Conservation (phyloP, 2,888 invertebrate genomes). For the Ophonus ardosiacus region DNA sequence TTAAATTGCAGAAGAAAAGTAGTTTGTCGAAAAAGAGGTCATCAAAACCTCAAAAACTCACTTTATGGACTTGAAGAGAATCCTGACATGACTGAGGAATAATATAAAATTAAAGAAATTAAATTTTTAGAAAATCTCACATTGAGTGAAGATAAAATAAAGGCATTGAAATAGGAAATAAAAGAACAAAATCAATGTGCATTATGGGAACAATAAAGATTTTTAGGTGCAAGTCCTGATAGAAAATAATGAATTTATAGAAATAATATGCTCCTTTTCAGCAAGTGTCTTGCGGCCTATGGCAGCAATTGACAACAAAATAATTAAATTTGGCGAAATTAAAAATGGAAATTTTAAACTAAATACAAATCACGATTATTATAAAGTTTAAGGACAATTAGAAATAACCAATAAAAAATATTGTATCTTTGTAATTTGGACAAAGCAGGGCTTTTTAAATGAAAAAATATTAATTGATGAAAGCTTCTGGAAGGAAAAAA, state of each 20-base stretch:
- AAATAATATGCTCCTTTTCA: constrained; percentile 8
- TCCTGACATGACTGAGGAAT: constrained; percentile 36
- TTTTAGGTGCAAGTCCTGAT: neutral
- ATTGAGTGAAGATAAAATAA: too few species aligned
- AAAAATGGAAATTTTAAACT: too few species aligned
- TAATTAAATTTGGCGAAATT: too few species aligned
- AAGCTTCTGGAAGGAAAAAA: too few species aligned
- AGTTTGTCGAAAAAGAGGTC: neutral
- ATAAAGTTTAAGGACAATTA: too few species aligned
- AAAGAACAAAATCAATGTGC: neutral
- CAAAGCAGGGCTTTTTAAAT: too few species aligned
- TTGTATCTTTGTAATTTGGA: too few species aligned
- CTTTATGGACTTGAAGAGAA: constrained; percentile 16
- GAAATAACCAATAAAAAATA: too few species aligned
- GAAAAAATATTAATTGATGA: too few species aligned
- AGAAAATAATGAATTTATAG: neutral
- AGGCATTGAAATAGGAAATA: neutral
- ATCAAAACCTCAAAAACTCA: neutral
- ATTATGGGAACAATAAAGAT: neutral
- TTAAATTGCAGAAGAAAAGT: neutral
- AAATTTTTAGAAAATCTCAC: neutral
- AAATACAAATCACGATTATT: too few species aligned
- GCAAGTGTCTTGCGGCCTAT: neutral
- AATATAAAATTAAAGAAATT: constrained; percentile 9
- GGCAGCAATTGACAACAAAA: too few species aligned